Conservation (phyloP, 2,113 vertebrate species). For the Myodes glareolus region DNA sequence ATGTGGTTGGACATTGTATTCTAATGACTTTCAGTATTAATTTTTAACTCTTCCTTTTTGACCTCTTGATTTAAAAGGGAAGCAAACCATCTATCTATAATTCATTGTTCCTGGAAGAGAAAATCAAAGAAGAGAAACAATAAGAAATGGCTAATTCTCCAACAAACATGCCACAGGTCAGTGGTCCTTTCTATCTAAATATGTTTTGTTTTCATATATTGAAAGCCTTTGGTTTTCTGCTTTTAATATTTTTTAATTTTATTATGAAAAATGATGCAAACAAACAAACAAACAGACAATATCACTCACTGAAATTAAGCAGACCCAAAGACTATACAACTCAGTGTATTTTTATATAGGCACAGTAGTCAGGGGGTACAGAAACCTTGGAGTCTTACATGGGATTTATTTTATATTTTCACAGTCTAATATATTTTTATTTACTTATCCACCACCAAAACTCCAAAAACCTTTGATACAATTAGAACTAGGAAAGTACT, state of each 20-base stretch:
- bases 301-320: background rate
- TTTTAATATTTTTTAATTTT: background rate
- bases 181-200: background rate
- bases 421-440: background rate
- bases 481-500: background rate
- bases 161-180: background rate
- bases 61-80: background rate
- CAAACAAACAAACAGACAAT: background rate
- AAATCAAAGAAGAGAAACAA: background rate
- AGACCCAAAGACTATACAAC: background rate
- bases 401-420: background rate
- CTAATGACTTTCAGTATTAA: background rate
- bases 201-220: background rate
- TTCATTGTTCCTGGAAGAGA: background rate
- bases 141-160: background rate
- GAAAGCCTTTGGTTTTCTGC: background rate
- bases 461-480: background rate
- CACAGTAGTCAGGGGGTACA: background rate
- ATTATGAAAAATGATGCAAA: background rate
- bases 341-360: background rate
- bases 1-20: background rate
- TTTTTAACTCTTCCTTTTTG: background rate
- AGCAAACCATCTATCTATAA: background rate
- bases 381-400: background rate
- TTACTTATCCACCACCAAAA: too few species aligned